phyloP scores from a whole-genome alignment of 2,113 vertebrate genomes.

The Campylomormyrus tamandua region DNA sequence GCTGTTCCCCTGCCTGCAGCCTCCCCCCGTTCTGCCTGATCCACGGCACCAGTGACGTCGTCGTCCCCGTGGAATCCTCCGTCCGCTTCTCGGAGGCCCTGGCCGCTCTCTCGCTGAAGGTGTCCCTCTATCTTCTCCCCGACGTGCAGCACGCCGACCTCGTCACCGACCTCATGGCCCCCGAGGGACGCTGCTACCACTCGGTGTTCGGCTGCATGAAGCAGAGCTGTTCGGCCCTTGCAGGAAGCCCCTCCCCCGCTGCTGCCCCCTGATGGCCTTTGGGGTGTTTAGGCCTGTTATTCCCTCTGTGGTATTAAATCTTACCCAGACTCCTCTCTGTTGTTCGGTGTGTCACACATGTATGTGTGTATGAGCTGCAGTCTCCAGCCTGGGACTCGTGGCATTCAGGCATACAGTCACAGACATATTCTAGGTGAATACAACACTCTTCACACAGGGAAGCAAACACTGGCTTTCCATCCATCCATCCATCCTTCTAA shows the following conservation, averaged over 20 bases:
- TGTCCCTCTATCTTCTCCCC: slow-evolving; percentile 54
- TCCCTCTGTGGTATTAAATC: background rate
- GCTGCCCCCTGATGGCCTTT: background rate
- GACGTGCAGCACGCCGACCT: slow-evolving; percentile 53
- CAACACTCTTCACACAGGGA: background rate
- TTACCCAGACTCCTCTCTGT: background rate
- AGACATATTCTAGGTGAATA: background rate
- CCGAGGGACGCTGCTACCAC: slow-evolving; percentile 51
- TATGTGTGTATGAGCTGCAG: background rate
- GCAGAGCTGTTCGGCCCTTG: slow-evolving; percentile 46
- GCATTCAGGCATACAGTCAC: background rate
- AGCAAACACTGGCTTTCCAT: background rate
- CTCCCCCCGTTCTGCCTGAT: slow-evolving; percentile 54
- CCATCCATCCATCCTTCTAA: background rate
- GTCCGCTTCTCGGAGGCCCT: slow-evolving; percentile 50
- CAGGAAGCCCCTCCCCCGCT: background rate
- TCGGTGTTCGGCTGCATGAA: slow-evolving; percentile 54
- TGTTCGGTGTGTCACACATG: background rate
- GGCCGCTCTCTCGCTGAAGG: slow-evolving; percentile 40
- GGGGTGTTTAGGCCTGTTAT: background rate
- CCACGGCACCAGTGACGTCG: slow-evolving; percentile 54
- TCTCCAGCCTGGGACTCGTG: background rate
- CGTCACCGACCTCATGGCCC: slow-evolving; percentile 57
- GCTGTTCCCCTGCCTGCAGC: slow-evolving; percentile 37
- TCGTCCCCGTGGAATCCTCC: slow-evolving; percentile 56